Percentiles rank a stretch among this genome's conserved stretches.
phyloP scores from a whole-genome alignment of 2,888 invertebrate species.

The Villa cingulata region DNA sequence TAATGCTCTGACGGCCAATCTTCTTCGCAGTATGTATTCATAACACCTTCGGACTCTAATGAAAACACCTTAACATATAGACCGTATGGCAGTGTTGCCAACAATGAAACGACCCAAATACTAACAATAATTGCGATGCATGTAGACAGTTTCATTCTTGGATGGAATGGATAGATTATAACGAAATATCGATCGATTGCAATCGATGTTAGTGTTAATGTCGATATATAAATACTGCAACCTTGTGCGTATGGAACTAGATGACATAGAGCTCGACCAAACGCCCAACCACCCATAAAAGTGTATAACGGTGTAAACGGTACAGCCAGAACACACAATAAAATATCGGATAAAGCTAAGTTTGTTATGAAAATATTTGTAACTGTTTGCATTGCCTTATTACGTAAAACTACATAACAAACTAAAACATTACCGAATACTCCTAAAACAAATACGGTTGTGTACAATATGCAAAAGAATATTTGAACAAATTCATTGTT shows the following conservation, averaged over 20 bases:
- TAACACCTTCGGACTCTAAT: constrained; percentile 33
- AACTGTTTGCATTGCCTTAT: constrained; percentile 93
- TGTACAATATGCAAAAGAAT: constrained; percentile 43
- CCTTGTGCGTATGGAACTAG: constrained; percentile 88
- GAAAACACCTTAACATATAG: constrained; percentile 27
- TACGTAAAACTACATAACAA: constrained; percentile 83
- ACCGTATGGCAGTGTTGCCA: constrained; percentile 84
- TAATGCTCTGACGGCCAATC: constrained; percentile 79
- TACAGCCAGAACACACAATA: constrained; percentile 84
- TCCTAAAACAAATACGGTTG: constrained; percentile 75
- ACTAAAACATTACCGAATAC: constrained; percentile 82
- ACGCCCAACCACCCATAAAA: constrained; percentile 84
- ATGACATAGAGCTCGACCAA: constrained; percentile 82
- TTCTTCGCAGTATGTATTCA: constrained; percentile 60
- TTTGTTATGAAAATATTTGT: constrained; percentile 97
- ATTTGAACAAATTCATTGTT: constrained; percentile 15
- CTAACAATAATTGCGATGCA: constrained; percentile 73
- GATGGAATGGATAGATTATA: constrained; percentile 90
- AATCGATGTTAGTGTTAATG: constrained; percentile 90
- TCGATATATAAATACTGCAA: constrained; percentile 93
- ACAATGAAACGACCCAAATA: constrained; percentile 81
- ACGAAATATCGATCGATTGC: constrained; percentile 96
- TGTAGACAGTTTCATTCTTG: constrained; percentile 77
- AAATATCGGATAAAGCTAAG: constrained; percentile 85
- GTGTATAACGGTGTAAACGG: constrained; percentile 94